Conservation (phyloP, 2,797 vertebrate genomes). For the Lacerta bilineata region DNA sequence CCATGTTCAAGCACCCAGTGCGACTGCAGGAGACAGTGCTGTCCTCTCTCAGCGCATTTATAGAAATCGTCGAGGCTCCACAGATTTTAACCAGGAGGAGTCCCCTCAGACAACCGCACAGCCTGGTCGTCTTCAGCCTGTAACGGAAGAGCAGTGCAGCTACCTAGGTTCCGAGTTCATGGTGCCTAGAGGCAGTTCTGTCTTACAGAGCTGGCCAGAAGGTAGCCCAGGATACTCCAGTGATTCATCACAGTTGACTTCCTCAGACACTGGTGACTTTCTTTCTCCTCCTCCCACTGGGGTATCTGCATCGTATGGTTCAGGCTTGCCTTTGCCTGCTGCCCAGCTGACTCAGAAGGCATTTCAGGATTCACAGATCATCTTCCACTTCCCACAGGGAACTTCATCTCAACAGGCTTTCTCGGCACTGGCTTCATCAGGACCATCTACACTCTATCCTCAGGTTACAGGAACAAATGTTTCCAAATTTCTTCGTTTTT, state of each 20-base stretch:
- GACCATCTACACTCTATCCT: conserved; percentile 84
- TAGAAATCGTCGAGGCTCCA: conserved; percentile 86
- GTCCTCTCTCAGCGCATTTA: conserved; percentile 84
- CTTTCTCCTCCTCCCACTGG: conserved; percentile 90
- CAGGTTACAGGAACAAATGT: conserved; percentile 86
- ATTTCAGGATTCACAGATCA: conserved; percentile 83
- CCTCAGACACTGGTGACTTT: conserved; percentile 93
- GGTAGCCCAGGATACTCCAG: conserved; percentile 93
- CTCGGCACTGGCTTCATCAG: conserved; percentile 86
- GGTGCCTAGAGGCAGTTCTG: conserved; percentile 85
- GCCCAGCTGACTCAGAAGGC: conserved; percentile 82
- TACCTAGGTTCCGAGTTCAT: conserved; percentile 86
- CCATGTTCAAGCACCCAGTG: conserved; percentile 82
- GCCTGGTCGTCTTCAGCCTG: conserved; percentile 91
- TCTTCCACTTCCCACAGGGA: conserved; percentile 85
- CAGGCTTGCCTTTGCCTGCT: conserved; percentile 81
- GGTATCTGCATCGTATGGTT: conserved; percentile 75
- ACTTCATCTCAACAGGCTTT: conserved; percentile 85
- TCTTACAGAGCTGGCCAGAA: conserved; percentile 86
- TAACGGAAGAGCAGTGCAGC: conserved; percentile 91
- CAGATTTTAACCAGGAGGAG: conserved; percentile 92
- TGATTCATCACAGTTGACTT: conserved; percentile 92
- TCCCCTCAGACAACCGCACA: conserved; percentile 77
- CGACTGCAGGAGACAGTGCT: conserved; percentile 81
- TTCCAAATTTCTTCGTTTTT: conserved; percentile 61